Base-by-base conservation (phyloP, 2,113 vertebrate species). In the Catharus minimus region DNA sequence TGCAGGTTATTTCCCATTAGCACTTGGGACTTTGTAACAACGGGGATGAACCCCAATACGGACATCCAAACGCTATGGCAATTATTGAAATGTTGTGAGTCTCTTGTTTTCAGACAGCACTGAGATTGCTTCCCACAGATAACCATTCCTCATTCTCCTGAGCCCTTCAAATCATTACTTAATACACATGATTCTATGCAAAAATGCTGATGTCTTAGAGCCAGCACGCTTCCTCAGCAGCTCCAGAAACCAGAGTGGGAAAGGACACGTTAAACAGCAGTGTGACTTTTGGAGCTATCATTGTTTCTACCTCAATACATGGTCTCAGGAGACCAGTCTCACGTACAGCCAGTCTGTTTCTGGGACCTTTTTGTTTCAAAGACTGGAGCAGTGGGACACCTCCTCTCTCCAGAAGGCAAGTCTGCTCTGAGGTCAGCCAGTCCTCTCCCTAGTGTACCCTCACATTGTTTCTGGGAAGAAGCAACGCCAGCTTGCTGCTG, bases 31-130 rank as follows among this genome's bases (percentile, higher is more conserved):
- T 66, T 66, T 2, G 21, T 46, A 46, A 24, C 44, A 43, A 38
- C 62, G 8, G 15, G 13, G 28, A 65, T n/a, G 72, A 90, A 33
- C 2, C 2, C 14, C 46, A n/a, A 7, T 52, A 49, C 2, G 28
- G 18, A 52, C 22, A 53, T 18, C 4, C 67, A n/a, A 50, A 72
- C 50, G 26, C 0, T 0, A 46, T 8, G 10, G 32, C 6, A 7
- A 55, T 24, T 50, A 57, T 23, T 52, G 52, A 69, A 38, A 17
- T 22, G 11, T 49, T 20, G 56, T 4, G 3, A 43, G 66, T 22
- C 19, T 55, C 30, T 24, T 24, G 10, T 72, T 82, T 85, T n/a
- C 53, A 68, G 22, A 38, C 3, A 57, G 41, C 26, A 24, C 1
- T 3, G 7, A 41, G 22, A 28, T 24, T 22, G 10, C 33, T 68